These are phyloP conservation scores for Saccostrea echinata DNA, from an alignment of 1,140 invertebrate genomes.

Conservation along the genomic window DNA sequence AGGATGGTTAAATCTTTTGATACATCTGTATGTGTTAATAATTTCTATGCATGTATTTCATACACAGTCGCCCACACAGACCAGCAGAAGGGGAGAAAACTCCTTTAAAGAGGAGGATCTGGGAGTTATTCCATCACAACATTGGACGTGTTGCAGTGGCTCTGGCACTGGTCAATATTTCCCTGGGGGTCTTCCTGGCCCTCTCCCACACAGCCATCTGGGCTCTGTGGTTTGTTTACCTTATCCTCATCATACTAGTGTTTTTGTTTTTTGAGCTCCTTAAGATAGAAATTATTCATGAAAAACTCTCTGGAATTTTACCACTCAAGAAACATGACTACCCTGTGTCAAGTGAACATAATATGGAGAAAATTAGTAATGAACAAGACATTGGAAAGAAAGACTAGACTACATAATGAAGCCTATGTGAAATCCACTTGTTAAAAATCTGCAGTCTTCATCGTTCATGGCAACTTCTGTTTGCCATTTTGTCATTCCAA, in stretches of 20 bases:
- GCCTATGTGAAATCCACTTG: no score
- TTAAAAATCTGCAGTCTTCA: no score
- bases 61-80: slow-evolving; percentile 55
- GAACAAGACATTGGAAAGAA: background rate
- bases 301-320: background rate
- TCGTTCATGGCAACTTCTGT: no score
- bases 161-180: slow-evolving; percentile 61
- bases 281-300: background rate
- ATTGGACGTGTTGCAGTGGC: slow-evolving; percentile 52
- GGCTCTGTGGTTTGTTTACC: slow-evolving; percentile 60
- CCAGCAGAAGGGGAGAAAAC: slow-evolving; percentile 43
- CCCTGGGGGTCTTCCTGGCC: slow-evolving; percentile 62
- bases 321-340: background rate
- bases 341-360: background rate
- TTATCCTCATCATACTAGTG: slow-evolving; percentile 53
- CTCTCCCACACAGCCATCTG: slow-evolving; percentile 53
- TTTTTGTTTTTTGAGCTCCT: slow-evolving; percentile 53
- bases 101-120: slow-evolving; percentile 33
- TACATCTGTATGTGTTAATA: background rate
- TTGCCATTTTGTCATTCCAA: no score
- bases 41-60: background rate
- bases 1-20: background rate
- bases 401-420: background rate
- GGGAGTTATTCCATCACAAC: slow-evolving; percentile 55
- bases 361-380: background rate